Percentiles rank a stretch among this genome's conserved stretches.
Conservation (phyloP, 35 echinoderm and acorn worm species). For the Hemicentrotus pulcherrimus region DNA sequence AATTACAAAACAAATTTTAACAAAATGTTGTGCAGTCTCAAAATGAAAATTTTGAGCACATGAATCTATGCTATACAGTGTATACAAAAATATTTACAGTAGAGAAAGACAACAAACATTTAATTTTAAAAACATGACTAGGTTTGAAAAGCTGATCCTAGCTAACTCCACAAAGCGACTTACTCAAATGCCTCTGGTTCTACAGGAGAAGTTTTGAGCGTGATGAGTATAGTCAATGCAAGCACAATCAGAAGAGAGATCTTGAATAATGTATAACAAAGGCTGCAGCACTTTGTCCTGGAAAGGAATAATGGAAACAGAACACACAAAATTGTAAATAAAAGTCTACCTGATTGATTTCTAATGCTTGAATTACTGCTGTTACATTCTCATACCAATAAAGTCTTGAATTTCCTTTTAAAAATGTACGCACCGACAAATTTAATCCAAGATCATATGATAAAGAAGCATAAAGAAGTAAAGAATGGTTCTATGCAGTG, state of each 20-base stretch:
- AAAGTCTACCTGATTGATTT: neutral
- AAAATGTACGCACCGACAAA: neutral
- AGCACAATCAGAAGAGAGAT: neutral
- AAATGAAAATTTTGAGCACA: too few relatives aligned
- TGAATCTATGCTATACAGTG: too few relatives aligned
- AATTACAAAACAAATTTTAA: too few relatives aligned
- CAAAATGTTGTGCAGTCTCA: too few relatives aligned
- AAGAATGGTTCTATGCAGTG: too few relatives aligned
- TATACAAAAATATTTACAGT: too few relatives aligned
- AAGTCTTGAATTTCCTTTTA: neutral
- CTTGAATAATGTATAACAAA: neutral
- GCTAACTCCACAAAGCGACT: neutral
- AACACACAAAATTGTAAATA: neutral
- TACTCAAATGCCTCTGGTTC: conserved; percentile 29
- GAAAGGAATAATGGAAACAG: neutral
- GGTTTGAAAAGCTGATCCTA: neutral
- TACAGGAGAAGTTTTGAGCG: conserved; percentile 1
- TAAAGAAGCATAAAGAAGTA: neutral
- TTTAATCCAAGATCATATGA: neutral
- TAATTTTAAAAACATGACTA: too few relatives aligned
- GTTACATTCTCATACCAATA: neutral
- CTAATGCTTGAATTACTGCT: neutral
- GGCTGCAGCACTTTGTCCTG: neutral
- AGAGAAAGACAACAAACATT: too few relatives aligned
- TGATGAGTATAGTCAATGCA: conserved; percentile 6